Base-by-base conservation (phyloP, 2,888 invertebrate genomes). In the Cheilosia scutellata region DNA sequence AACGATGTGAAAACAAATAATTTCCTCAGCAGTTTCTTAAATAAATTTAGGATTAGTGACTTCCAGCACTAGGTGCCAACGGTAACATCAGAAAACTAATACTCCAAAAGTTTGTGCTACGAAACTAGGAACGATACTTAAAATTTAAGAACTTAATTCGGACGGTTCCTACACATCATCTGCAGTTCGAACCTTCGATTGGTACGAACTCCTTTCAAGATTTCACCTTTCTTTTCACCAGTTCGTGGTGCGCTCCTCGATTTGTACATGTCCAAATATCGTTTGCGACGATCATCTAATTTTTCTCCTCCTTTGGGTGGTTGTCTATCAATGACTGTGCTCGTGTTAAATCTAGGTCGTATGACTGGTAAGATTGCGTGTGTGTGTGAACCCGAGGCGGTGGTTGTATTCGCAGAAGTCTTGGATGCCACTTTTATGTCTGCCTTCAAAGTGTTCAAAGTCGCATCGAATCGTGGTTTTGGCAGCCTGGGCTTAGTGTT, bases 111-210 rank as follows among this genome's bases (percentile, higher is more conserved):
- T 57, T 49, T 37, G 31, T 7, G 16, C 16, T 44, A 20, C 27
- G 9, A 9, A 13, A 7, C 40, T 49, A 37, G 16, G 13, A 65
- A 44, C 20, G 9, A 2, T 37, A 27, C 4, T 5, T 20, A 37
- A 55, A 13, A 44, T 2, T 31, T 3, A 33, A 2, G 9, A 4
- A 0, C 31, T 62, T 51, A 84, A 2, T 79, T 80, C n/a, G 65
- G 79, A 37, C 79, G 84, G 55, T 94, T 94, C 27, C 95, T 93
- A 91, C 95, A 93, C 88, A 94, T 93, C 96, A 96, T 96, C 89
- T 95, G 94, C 71, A 96, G 90, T 72, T 96, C 95, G 88, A 96
- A 96, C 53, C 96, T 93, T 47, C 95, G 93, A 91, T 96, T 96
- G 0, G 95, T 94, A 44, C 96, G 92, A 0, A 96, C 96, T 0